Percentiles rank a stretch among this genome's conserved stretches.
Conservation (phyloP, 2,888 invertebrate species). For the Drosophila trichaetosa region DNA sequence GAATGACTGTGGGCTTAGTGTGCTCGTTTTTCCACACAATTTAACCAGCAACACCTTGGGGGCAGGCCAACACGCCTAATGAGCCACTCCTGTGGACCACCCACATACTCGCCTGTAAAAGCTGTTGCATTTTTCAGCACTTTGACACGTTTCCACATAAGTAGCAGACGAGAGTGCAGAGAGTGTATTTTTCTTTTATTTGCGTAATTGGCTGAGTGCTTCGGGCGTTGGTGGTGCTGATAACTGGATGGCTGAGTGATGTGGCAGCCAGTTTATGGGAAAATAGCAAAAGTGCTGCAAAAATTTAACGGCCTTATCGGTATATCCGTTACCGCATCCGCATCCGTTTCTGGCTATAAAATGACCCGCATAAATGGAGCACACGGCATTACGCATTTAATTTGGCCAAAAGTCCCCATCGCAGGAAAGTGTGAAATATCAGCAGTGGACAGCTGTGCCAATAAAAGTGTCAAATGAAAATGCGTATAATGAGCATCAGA, state of each 20-base stretch:
- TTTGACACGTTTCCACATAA: constrained; percentile 76
- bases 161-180: constrained; percentile 26
- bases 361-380: constrained; percentile 74
- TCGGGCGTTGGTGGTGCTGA: constrained; percentile 20
- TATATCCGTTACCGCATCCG: constrained; percentile 48
- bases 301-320: constrained; percentile 74
- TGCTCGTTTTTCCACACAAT: constrained; percentile 66
- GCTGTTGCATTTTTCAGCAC: constrained; percentile 71
- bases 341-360: constrained; percentile 73
- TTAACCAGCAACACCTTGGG: constrained; percentile 60
- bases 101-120: constrained; percentile 23
- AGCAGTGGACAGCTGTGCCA: constrained; percentile 63
- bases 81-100: constrained; percentile 60
- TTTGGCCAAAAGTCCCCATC: constrained; percentile 27
- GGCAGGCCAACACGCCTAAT: constrained; percentile 62
- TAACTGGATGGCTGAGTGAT: constrained; percentile 54
- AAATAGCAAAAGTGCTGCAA: constrained; percentile 45
- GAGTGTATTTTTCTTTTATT: constrained; percentile 55
- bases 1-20: constrained; percentile 18
- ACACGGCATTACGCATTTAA: constrained; percentile 61
- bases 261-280: constrained; percentile 66
- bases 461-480: constrained; percentile 80
- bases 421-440: constrained; percentile 61
- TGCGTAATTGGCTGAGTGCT: constrained; percentile 76
- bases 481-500: constrained; percentile 72